These are phyloP conservation scores for Chrysolina americana DNA, from an alignment of 2,888 invertebrate genomes.

Conservation along the genomic window DNA sequence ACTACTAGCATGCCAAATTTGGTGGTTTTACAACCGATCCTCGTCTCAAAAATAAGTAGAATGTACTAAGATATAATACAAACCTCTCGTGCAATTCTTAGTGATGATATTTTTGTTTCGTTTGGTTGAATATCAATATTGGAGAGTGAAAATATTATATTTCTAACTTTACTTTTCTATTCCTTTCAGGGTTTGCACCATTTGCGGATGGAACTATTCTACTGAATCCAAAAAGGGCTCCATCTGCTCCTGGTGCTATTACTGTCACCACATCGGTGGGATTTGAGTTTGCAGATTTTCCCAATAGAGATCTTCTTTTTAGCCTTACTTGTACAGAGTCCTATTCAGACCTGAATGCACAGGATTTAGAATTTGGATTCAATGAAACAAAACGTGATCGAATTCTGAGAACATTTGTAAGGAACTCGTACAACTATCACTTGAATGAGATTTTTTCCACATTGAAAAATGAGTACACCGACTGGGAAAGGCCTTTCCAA, in stretches of 20 bases:
- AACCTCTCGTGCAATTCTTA: no score
- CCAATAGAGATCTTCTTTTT: constrained; percentile 86
- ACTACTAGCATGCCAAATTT: no score
- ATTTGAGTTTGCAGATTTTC: constrained; percentile 86
- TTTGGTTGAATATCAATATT: no score
- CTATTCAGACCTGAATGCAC: constrained; percentile 85
- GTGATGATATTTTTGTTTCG: no score
- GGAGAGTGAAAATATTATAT: no score
- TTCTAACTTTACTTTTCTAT: no score
- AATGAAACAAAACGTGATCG: constrained; percentile 90
- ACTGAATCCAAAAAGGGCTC: constrained; percentile 73
- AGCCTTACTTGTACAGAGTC: constrained; percentile 88
- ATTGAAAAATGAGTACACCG: constrained; percentile 93
- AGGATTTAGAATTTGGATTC: constrained; percentile 92
- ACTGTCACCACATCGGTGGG: constrained; percentile 82
- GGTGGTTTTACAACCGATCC: no score
- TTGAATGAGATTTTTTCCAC: constrained; percentile 96
- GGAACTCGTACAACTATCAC: constrained; percentile 96
- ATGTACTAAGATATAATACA: no score
- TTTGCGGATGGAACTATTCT: constrained; percentile 93
- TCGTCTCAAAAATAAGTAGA: no score
- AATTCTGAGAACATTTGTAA: constrained; percentile 90
- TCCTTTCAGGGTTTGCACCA: constrained; percentile 83
- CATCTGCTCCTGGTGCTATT: constrained; percentile 54
- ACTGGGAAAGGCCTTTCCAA: constrained; percentile 92